Percentiles rank a stretch among this genome's conserved stretches.
Evolutionary conservation across 2,797 vertebrate species (phyloP).

Genomic region (Aulostomus chinensis): DNA sequence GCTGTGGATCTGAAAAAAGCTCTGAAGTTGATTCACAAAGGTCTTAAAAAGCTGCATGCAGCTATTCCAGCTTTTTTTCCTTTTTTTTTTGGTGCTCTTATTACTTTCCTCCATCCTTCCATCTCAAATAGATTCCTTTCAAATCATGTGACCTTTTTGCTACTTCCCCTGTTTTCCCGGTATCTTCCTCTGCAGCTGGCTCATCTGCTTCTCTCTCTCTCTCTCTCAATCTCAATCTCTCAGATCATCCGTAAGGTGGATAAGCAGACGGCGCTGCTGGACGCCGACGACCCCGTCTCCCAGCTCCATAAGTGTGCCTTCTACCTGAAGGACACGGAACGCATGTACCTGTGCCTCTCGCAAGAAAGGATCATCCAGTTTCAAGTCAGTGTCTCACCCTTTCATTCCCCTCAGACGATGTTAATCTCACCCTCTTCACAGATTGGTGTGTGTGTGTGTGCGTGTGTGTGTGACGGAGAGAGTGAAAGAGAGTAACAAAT

Average conservation of each 20-base stretch:
- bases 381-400: constrained; percentile 84
- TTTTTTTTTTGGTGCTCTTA: too few species aligned
- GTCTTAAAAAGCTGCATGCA: too few species aligned
- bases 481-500: too few species aligned
- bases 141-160: too few species aligned
- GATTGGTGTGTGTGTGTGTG: too few species aligned
- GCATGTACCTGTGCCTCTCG: constrained; percentile 99
- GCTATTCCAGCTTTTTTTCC: too few species aligned
- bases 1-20: too few species aligned
- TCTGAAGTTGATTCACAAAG: too few species aligned
- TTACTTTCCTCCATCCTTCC: neutral
- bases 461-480: too few species aligned
- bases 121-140: too few species aligned
- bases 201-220: neutral
- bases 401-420: too few species aligned
- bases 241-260: constrained; percentile 99
- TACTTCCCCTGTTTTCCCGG: neutral
- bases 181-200: neutral
- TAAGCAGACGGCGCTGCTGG: constrained; percentile 97
- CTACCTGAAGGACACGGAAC: constrained; percentile 99
- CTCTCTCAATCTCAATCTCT: neutral
- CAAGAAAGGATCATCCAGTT: constrained; percentile 99
- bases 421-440: neutral
- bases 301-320: constrained; percentile 99
- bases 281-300: constrained; percentile 97